Evolutionary conservation across 2,113 vertebrate species (phyloP), one percentile per base, ranked within the genome.

Genomic region (Pantherophis guttatus): DNA sequence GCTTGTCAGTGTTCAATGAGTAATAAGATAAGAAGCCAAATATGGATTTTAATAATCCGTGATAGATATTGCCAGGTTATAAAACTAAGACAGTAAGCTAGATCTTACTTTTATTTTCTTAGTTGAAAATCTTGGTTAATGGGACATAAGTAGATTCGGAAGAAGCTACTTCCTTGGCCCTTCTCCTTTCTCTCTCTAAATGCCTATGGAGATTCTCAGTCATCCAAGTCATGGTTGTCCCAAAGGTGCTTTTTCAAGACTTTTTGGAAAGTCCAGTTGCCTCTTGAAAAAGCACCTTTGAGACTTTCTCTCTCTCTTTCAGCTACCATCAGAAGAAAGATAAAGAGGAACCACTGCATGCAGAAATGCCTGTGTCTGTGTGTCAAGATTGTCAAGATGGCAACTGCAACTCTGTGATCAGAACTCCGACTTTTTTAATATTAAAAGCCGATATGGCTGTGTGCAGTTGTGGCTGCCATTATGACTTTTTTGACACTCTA

Each of bases 1-100:
- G 87, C 91, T 96, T 95, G 93, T 93, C 94, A 93, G 94, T 85
- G 12, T 65, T 29, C 88, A 90, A 89, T 95, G 97, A 96, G 95
- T 93, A 92, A 57, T 95, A 93, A 62, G 87, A 87, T 91, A 91
- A 57, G 59, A 91, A 93, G 91, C 91, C 94, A 94, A 95, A 90
- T 9, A 89, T 95, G 92, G 95, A 94, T 95, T 94, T 90, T 94
- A 94, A 96, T 97, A 95, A 94, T 91, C 87, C 65, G 0, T 0
- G 26, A 29, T 13, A n/a, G 44, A n/a, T 65, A 90, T 50, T 33
- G 24, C 89, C 29, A n/a, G 48, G 26, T 62, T 58, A 59, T 44
- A 89, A 48, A 89, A 48, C 0, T 44, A 44, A 89, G 6, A 23
- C 88, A 59, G 6, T 24, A 58, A 13, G 23, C 7, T 21, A 44